Evolutionary conservation across 35 echinoderm and acorn worm species (phyloP).

Genomic region (Hemicentrotus pulcherrimus): DNA sequence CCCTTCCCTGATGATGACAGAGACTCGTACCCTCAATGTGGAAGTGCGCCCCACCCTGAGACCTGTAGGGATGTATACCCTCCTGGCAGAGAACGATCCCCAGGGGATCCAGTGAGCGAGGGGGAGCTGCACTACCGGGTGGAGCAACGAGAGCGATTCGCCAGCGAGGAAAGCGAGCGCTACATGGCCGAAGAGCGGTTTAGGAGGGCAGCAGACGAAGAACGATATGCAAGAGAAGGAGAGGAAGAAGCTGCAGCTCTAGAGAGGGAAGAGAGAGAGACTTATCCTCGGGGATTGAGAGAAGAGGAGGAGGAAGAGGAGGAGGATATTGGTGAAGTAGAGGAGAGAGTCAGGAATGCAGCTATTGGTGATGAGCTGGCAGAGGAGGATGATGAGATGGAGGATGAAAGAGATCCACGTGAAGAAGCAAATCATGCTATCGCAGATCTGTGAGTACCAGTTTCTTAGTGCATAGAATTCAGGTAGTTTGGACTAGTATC

Average conservation of each 20-base stretch:
- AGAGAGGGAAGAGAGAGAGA: slow-evolving; percentile 14
- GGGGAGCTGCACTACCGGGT: slow-evolving; percentile 6
- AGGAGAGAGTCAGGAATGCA: slow-evolving; percentile 28
- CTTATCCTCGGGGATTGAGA: background rate
- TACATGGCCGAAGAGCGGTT: background rate
- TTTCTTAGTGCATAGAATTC: too few relatives aligned
- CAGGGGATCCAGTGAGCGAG: background rate
- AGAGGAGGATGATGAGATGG: slow-evolving; percentile 31
- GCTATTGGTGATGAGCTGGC: slow-evolving; percentile 28
- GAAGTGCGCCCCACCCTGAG: background rate
- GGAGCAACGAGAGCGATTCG: slow-evolving; percentile 23
- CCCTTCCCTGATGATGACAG: background rate
- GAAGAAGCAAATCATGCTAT: background rate
- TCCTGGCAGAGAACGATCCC: background rate
- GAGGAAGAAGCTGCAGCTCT: slow-evolving; percentile 5
- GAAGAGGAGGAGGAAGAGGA: background rate
- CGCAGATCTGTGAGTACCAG: slow-evolving; percentile 8
- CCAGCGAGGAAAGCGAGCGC: slow-evolving; percentile 17
- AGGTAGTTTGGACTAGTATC: too few relatives aligned
- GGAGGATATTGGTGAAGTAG: slow-evolving; percentile 36
- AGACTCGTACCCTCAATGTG: background rate
- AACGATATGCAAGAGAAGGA: background rate
- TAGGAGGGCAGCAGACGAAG: background rate
- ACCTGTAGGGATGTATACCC: slow-evolving; percentile 1
- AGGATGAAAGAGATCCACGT: background rate